Evolutionary conservation across 2,797 vertebrate genomes (phyloP).

Genomic region (Cyprinodon diabolis): DNA sequence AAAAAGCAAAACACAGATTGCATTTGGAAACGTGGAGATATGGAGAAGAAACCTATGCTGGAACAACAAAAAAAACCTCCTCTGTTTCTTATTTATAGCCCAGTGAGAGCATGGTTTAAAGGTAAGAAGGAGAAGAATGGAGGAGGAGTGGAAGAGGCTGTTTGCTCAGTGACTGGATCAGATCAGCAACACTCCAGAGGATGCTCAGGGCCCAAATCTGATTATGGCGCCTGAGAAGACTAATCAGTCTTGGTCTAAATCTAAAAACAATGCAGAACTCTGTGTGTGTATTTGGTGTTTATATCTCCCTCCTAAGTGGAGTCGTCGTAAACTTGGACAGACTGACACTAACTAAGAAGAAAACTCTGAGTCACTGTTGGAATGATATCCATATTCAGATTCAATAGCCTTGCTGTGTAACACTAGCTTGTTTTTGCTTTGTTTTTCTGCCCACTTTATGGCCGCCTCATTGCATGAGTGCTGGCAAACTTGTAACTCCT

Average conservation of each 20-base stretch:
- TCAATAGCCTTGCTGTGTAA: too few species aligned
- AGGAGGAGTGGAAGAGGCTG: slow-evolving; percentile 20
- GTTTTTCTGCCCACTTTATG: neutral
- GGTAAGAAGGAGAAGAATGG: neutral
- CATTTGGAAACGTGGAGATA: neutral
- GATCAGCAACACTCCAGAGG: slow-evolving; percentile 67
- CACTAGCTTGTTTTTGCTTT: too few species aligned
- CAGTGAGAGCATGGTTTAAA: slow-evolving; percentile 16
- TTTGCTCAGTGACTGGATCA: slow-evolving; percentile 55
- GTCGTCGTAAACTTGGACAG: slow-evolving; percentile 25
- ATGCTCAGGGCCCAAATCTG: slow-evolving; percentile 63
- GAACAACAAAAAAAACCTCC: neutral
- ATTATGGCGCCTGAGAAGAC: slow-evolving; percentile 75
- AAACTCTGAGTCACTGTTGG: neutral
- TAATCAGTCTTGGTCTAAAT: slow-evolving; percentile 70
- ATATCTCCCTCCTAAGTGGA: slow-evolving; percentile 18
- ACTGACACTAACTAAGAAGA: slow-evolving; percentile 3
- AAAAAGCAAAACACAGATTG: slow-evolving; percentile 46
- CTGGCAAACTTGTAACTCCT: neutral
- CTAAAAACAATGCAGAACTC: slow-evolving; percentile 66
- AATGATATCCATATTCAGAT: too few species aligned
- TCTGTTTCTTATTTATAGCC: neutral
- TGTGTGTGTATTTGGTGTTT: slow-evolving; percentile 22
- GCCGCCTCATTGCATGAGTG: neutral
- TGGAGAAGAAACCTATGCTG: neutral